Conservation (phyloP, 1,140 invertebrate genomes). For the Heliothis virescens region DNA sequence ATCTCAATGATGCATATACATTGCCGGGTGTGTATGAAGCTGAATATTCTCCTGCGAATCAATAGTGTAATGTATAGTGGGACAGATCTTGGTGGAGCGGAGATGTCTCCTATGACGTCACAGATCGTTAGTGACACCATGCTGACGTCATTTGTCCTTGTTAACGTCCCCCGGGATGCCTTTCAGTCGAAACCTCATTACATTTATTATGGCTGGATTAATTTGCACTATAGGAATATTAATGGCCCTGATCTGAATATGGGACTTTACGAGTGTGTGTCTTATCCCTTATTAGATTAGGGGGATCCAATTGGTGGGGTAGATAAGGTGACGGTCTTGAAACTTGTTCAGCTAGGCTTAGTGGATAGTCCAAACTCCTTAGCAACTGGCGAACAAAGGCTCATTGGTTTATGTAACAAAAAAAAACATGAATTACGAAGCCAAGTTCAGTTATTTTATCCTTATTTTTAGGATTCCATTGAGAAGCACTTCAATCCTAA, state of each 20-base stretch:
- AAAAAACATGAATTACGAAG: too few species aligned
- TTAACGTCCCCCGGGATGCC: constrained; percentile 43
- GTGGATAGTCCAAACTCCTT: neutral
- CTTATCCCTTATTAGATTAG: constrained; percentile 35
- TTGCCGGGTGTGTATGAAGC: constrained; percentile 50
- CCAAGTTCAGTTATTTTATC: too few species aligned
- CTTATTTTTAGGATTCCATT: too few species aligned
- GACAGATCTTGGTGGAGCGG: constrained; percentile 49
- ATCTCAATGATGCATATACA: constrained; percentile 62
- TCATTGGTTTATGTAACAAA: neutral
- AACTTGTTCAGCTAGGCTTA: neutral
- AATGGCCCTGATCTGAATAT: constrained; percentile 26
- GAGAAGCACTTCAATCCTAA: too few species aligned
- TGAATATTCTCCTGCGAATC: constrained; percentile 53
- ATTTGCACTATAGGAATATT: constrained; percentile 37
- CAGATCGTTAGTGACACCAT: constrained; percentile 45
- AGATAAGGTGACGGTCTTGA: neutral
- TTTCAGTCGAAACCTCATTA: constrained; percentile 42
- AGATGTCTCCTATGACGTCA: constrained; percentile 41
- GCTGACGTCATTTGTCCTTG: constrained; percentile 53
- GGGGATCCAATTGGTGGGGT: constrained; percentile 29
- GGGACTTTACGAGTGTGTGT: neutral
- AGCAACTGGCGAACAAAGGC: neutral
- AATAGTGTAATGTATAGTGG: constrained; percentile 60
- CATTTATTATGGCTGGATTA: constrained; percentile 42